Evolutionary conservation across 2,888 invertebrate species (phyloP).

Genomic region (Orchesellides sinensis): DNA sequence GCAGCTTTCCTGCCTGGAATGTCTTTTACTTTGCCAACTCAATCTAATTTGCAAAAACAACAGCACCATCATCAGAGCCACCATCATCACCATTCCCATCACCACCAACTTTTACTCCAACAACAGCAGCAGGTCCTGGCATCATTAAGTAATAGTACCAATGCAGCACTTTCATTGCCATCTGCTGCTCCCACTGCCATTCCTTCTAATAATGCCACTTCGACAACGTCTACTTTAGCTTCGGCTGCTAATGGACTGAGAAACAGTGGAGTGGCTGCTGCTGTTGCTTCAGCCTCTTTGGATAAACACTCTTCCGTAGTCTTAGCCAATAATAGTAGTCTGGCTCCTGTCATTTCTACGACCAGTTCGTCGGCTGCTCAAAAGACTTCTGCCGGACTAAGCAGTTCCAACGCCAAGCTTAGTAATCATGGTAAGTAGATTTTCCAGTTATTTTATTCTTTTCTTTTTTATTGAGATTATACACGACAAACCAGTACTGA

Average conservation of each 20-base stretch:
- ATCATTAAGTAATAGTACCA: conserved; percentile 28
- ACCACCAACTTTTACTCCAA: conserved; percentile 19
- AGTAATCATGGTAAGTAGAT: conserved; percentile 30
- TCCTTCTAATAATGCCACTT: conserved; percentile 5
- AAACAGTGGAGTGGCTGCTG: conserved; percentile 1
- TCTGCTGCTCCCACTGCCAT: not conserved
- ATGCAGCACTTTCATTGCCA: conserved; percentile 28
- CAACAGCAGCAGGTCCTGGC: conserved; percentile 31
- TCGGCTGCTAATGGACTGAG: conserved; percentile 28
- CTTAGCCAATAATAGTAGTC: not conserved
- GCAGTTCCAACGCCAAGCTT: not conserved
- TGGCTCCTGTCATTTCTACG: conserved; percentile 20
- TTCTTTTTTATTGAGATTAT: not conserved
- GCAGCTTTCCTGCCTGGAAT: conserved; percentile 33
- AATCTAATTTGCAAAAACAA: conserved; percentile 30
- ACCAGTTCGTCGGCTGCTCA: not conserved
- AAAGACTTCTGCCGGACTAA: conserved; percentile 8
- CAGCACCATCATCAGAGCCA: conserved; percentile 17
- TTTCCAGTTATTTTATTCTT: conserved; percentile 9
- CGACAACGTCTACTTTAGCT: not conserved
- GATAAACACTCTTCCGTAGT: conserved; percentile 17
- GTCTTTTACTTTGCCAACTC: conserved; percentile 43
- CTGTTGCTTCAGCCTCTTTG: not conserved
- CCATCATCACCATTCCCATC: conserved; percentile 4
- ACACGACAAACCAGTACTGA: no score